Evolutionary conservation across 2,888 invertebrate species (phyloP).

Genomic region (Diadromus collaris): DNA sequence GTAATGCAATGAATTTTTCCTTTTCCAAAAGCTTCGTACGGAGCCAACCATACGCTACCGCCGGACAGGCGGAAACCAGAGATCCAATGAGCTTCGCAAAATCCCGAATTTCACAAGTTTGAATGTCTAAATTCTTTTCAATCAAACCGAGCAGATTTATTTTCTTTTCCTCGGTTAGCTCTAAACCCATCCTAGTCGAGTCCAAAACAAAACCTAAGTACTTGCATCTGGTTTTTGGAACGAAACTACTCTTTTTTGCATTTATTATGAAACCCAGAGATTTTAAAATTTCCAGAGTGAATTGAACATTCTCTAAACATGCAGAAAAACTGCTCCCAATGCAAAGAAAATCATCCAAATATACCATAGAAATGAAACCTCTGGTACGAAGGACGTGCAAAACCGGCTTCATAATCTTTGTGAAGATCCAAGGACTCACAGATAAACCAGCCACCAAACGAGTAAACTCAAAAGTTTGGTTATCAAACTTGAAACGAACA

Average conservation of each 20-base stretch:
- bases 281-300: neutral
- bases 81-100: conserved; percentile 29
- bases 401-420: conserved; percentile 49
- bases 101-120: conserved; percentile 20
- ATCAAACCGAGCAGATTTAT: neutral
- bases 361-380: conserved; percentile 26
- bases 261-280: conserved; percentile 39
- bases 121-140: neutral
- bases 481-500: conserved; percentile 13
- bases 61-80: conserved; percentile 56
- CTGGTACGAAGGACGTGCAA: conserved; percentile 1
- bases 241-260: conserved; percentile 31
- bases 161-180: conserved; percentile 36
- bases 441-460: conserved; percentile 18
- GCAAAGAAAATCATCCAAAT: conserved; percentile 44
- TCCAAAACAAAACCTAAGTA: conserved; percentile 42
- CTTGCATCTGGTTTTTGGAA: conserved; percentile 36
- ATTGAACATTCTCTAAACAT: neutral
- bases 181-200: conserved; percentile 26
- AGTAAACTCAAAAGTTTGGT: conserved; percentile 21
- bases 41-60: conserved; percentile 60
- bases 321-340: neutral
- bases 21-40: conserved; percentile 59
- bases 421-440: conserved; percentile 22
- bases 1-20: conserved; percentile 51